Conservation (phyloP, 2,797 vertebrate genomes). For the Coreius guichenoti region DNA sequence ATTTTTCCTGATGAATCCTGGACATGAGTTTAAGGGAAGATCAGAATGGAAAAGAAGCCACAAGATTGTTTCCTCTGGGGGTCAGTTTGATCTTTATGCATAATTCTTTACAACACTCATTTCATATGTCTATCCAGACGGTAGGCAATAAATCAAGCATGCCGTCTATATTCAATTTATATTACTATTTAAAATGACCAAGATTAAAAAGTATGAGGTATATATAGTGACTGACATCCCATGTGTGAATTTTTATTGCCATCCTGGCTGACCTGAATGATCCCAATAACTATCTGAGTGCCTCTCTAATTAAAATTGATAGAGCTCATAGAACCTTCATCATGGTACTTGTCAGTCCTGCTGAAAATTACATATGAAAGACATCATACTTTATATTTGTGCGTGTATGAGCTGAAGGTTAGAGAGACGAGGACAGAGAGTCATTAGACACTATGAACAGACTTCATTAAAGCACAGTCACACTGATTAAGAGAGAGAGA, state of each 20-base stretch:
- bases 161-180: slow-evolving; percentile 18
- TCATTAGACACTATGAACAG: slow-evolving; percentile 29
- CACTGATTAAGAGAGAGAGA: slow-evolving; percentile 33
- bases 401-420: slow-evolving; percentile 27
- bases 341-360: slow-evolving; percentile 39
- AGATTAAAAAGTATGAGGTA: slow-evolving; percentile 30
- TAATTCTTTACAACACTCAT: slow-evolving; percentile 6
- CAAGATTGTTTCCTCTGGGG: slow-evolving; percentile 5
- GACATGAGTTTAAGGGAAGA: not conserved
- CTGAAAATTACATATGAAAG: slow-evolving; percentile 49
- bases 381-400: slow-evolving; percentile 27
- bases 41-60: not conserved
- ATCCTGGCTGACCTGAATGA: slow-evolving; percentile 40
- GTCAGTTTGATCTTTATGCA: slow-evolving; percentile 11
- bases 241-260: slow-evolving; percentile 38
- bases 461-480: slow-evolving; percentile 49
- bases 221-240: slow-evolving; percentile 36
- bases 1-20: slow-evolving; percentile 1
- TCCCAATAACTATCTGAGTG: slow-evolving; percentile 46
- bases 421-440: slow-evolving; percentile 21
- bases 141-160: slow-evolving; percentile 14
- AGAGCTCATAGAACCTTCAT: slow-evolving; percentile 42
- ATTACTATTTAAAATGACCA: slow-evolving; percentile 22
- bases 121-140: not conserved
- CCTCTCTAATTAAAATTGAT: slow-evolving; percentile 50